A percentile compares a stretch with the other conserved stretches of the same genome.
phyloP scores from a whole-genome alignment of 2,113 vertebrate genomes.

The Enhydra lutris region DNA sequence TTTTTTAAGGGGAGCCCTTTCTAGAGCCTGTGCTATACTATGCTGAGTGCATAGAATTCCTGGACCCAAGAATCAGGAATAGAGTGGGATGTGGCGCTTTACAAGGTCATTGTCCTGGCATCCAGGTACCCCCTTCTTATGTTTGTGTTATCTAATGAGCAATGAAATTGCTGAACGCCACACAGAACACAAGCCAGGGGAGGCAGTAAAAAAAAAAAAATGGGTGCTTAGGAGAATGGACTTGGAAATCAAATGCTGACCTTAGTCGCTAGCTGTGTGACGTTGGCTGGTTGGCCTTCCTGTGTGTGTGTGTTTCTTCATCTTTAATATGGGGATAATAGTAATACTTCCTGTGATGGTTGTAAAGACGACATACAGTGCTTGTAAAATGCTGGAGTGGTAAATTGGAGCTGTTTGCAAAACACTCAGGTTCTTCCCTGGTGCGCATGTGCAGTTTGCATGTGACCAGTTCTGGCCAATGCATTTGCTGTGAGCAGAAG shows the following conservation, averaged over 20 bases:
- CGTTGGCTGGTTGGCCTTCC: neutral
- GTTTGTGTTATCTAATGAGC: neutral
- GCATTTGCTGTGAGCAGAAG: neutral
- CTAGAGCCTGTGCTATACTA: neutral
- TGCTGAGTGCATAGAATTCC: neutral
- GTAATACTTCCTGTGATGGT: rapidly evolving
- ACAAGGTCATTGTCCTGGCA: neutral
- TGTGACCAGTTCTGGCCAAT: neutral
- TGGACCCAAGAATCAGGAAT: neutral
- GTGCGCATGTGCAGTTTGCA: neutral
- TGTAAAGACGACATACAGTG: neutral
- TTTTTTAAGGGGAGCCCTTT: neutral
- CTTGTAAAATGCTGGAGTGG: neutral
- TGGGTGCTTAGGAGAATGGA: neutral
- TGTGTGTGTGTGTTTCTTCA: neutral
- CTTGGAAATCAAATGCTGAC: neutral
- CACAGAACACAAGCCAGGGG: neutral
- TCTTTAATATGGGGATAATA: neutral
- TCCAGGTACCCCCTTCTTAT: no score
- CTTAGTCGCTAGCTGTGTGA: neutral
- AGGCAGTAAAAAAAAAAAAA: neutral
- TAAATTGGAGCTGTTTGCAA: neutral
- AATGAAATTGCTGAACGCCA: neutral
- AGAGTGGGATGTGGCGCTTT: neutral
- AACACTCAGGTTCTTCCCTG: neutral